Evolutionary conservation across 2,113 vertebrate species (phyloP).

Genomic region (Podarcis muralis): DNA sequence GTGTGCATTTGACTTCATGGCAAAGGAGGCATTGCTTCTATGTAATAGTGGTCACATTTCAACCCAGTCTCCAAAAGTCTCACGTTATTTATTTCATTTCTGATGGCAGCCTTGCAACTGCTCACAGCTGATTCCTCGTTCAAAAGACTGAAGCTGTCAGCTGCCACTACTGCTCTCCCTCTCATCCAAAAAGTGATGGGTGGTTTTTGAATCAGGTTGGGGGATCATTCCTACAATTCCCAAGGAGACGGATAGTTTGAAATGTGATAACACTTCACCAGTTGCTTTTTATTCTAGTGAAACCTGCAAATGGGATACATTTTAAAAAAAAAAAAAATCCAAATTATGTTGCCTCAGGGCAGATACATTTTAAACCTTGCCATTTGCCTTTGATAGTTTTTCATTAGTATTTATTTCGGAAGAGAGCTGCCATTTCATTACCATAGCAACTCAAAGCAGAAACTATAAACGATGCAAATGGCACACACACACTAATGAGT

Average conservation of each 20-base stretch:
- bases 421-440: not conserved
- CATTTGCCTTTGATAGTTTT: not conserved
- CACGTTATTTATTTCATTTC: not conserved
- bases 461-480: not conserved
- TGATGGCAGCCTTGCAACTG: not conserved
- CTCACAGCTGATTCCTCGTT: not conserved
- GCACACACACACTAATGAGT: not conserved
- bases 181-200: not conserved
- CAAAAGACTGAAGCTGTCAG: not conserved
- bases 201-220: not conserved
- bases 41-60: not conserved
- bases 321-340: not conserved
- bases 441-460: not conserved
- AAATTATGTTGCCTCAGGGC: not conserved
- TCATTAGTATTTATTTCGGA: slow-evolving; percentile 1
- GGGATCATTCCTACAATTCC: not conserved
- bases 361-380: not conserved
- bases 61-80: not conserved
- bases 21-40: not conserved
- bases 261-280: not conserved
- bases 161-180: not conserved
- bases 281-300: not conserved
- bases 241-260: not conserved
- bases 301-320: not conserved
- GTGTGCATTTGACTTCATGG: not conserved